Base-by-base conservation (phyloP, 2,888 invertebrate genomes). In the Dorcus parallelipipedus region DNA sequence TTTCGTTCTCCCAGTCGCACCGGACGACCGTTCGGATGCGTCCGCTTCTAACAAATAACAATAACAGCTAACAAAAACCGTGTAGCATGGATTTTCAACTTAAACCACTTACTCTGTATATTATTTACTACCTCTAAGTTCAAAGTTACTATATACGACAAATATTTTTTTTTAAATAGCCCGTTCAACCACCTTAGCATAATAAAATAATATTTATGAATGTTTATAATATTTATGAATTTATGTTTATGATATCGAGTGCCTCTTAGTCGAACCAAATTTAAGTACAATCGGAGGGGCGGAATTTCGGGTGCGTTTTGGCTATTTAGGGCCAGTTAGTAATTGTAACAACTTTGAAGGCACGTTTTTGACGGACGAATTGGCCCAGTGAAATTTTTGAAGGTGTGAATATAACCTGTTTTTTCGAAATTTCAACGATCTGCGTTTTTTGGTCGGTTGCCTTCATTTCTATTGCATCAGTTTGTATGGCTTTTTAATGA, bases 351-450 rank as follows among this genome's bases (percentile, higher is more conserved):
- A 90, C 85, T 87, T 85, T 89, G 92, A 92, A 92, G 92, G 92
- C 92, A 92, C 92, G 91, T 92, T 91, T 92, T 87, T 88, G 89
- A 88, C 91, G 91, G 92, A 92, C 92, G 91, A 89, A 86, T 86
- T 88, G 91, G 91, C 91, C 91, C 91, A 89, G 87, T 88, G 88
- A 83, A 81, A 83, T 83, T 84, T 83, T 84, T 84, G 83, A 84
- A 82, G 82, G 82, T 80, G 79, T 82, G 77, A 77, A 77, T 77
- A 79, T 1, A 80, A 78, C 79, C 79, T 78, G 77, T 72, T 50
- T 62, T 62, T 61, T 60, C 67, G 64, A 68, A 66, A 66, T 52
- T 58, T 66, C 62, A 61, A 63, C 40, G 56, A 67, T 66, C 63
- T 65, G 64, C 60, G 56, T 80, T 80, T 76, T 78, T 77, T 78